Percentiles rank a stretch among this genome's conserved stretches.
phyloP scores from a whole-genome alignment of 1,140 invertebrate genomes.

The Brachionus sp. region DNA sequence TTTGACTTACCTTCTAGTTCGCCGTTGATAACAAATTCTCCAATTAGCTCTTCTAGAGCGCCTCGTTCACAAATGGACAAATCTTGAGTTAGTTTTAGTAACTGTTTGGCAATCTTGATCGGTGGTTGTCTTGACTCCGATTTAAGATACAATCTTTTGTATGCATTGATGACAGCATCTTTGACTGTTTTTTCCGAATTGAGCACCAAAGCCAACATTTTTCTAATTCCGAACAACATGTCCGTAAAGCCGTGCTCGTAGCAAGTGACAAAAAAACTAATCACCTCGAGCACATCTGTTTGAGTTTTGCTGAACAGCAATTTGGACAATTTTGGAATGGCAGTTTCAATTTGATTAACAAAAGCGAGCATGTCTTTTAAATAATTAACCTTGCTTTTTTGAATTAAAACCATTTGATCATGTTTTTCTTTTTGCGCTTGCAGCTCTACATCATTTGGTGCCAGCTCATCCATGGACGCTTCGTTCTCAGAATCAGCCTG shows the following conservation, averaged over 20 bases:
- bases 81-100: conserved; percentile 12
- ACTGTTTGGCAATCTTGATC: background rate
- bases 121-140: conserved; percentile 45
- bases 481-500: conserved; percentile 52
- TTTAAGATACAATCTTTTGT: conserved; percentile 66
- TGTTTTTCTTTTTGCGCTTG: conserved; percentile 46
- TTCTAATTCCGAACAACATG: conserved; percentile 65
- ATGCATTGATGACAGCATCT: conserved; percentile 66
- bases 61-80: conserved; percentile 15
- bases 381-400: conserved; percentile 45
- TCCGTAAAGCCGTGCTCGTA: conserved; percentile 73
- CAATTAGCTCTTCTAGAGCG: conserved; percentile 8
- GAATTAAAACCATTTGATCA: conserved; percentile 20
- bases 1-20: background rate
- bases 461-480: conserved; percentile 36
- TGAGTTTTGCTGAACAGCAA: conserved; percentile 71
- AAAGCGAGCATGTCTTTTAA: conserved; percentile 68
- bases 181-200: conserved; percentile 66
- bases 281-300: conserved; percentile 75
- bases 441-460: conserved; percentile 47
- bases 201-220: conserved; percentile 74
- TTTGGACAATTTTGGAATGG: conserved; percentile 69
- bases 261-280: conserved; percentile 73
- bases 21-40: conserved; percentile 36
- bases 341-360: conserved; percentile 66